These are phyloP conservation scores for Fulmarus glacialis DNA, from an alignment of 2,113 vertebrate species.

Conservation along the genomic window DNA sequence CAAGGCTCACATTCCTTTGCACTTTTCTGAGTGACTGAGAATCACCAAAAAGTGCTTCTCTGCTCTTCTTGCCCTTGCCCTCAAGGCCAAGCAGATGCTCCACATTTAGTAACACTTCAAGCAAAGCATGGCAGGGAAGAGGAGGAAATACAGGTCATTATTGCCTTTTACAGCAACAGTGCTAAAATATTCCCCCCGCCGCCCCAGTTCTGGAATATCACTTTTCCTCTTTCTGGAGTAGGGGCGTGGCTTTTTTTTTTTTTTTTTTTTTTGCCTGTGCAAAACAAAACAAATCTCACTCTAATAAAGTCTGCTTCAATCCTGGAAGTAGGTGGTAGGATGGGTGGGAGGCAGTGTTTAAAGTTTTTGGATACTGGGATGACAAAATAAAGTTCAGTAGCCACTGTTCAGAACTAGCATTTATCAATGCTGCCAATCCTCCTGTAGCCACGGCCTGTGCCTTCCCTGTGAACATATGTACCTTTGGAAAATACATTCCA, in stretches of 20 bases:
- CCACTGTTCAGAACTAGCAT: background rate
- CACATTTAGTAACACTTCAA: too few species aligned
- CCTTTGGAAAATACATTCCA: background rate
- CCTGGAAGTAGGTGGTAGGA: background rate
- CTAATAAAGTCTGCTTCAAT: background rate
- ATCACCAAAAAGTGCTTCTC: background rate
- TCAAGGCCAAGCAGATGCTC: background rate
- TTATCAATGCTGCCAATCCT: background rate
- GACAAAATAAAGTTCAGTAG: background rate
- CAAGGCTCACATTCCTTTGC: background rate
- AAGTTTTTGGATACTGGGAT: background rate
- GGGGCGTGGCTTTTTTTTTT: background rate
- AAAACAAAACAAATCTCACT: background rate
- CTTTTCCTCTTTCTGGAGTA: background rate
- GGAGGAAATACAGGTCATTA: background rate
- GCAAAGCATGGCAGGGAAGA: background rate
- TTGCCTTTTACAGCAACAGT: background rate
- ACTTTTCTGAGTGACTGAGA: background rate
- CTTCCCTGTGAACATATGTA: background rate
- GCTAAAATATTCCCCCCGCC: background rate
- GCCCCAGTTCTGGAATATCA: background rate
- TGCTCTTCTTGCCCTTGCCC: background rate
- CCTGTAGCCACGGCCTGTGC: background rate
- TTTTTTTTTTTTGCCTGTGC: background rate
- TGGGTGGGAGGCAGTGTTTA: background rate